Evolutionary conservation across 2,113 vertebrate genomes (phyloP), one percentile per base, ranked within the genome.

Genomic region (Sardina pilchardus): DNA sequence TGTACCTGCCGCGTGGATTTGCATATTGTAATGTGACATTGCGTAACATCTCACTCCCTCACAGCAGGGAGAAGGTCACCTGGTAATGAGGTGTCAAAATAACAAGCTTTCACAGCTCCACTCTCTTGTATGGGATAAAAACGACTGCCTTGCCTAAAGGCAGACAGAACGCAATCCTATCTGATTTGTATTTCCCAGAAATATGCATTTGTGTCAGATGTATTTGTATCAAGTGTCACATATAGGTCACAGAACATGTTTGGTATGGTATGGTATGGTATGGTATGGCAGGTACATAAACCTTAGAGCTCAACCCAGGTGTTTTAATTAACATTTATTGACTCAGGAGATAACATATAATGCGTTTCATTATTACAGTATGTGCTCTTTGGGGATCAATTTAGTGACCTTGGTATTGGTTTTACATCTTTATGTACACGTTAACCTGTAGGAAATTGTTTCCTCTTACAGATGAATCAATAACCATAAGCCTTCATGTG

Each of bases 71-170:
- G 81, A 39, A 47, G 86, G 71, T 78, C 10, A 34, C 30, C 71
- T 78, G 4, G 71, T 78, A 78, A 78, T 78, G 71, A 78, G 71
- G 71, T 78, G 71, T 36, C 71, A 78, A 17, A 78, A 78, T 78
- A 78, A 36, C 34, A 78, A 36, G 30, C 34, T 78, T 16, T 34
- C 71, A 42, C 39, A 17, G 30, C 71, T 34, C 10, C 71, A 36
- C 30, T 78, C 26, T 4, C 71, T 19, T 63, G 87, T n/a, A 83
- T 84, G 87, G 90, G 88, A 87, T 88, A 86, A 78, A 78, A 78
- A 39, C 71, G 9, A 78, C 71, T 78, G 71, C 30, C 36, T 78
- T 5, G 26, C 71, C 71, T 17, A 36, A 75, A 78, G 26, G 34
- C 30, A 34, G 14, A 6, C 12, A 34, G 30, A 34, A 78, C 0